phyloP scores from a whole-genome alignment of 2,113 vertebrate species.

The Entomyzon cyanotis region DNA sequence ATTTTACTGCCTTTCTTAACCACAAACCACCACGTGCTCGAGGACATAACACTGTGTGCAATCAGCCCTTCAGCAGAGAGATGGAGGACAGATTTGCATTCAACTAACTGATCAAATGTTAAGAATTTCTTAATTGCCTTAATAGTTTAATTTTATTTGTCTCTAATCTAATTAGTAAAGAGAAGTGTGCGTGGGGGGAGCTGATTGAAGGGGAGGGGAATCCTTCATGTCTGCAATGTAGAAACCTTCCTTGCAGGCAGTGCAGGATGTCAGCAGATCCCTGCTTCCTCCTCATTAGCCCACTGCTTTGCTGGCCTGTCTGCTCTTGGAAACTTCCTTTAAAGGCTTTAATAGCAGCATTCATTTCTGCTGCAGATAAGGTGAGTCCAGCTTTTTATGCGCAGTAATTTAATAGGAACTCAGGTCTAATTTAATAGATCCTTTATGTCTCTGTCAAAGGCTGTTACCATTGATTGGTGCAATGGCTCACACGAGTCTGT shows the following conservation, averaged over 20 bases:
- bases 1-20: background rate
- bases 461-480: conserved; percentile 69
- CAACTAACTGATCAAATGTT: conserved; percentile 72
- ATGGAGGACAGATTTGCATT: conserved; percentile 68
- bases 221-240: background rate
- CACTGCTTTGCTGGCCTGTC: background rate
- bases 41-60: conserved; percentile 4
- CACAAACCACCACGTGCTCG: background rate
- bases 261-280: background rate
- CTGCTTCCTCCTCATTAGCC: conserved; percentile 42
- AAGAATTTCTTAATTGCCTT: conserved; percentile 76
- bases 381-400: conserved; percentile 59
- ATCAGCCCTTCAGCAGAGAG: conserved; percentile 53
- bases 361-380: conserved; percentile 79
- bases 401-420: conserved; percentile 73
- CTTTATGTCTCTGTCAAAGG: conserved; percentile 72
- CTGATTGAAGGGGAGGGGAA: conserved; percentile 23
- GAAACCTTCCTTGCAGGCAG: background rate
- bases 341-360: conserved; percentile 73
- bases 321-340: conserved; percentile 57
- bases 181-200: background rate
- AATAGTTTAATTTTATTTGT: conserved; percentile 81
- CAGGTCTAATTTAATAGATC: conserved; percentile 75
- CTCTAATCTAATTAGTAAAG: conserved; percentile 77
- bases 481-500: conserved; percentile 64